Base-by-base conservation (phyloP, 2,888 invertebrate genomes). In the Lysandra bellargus region DNA sequence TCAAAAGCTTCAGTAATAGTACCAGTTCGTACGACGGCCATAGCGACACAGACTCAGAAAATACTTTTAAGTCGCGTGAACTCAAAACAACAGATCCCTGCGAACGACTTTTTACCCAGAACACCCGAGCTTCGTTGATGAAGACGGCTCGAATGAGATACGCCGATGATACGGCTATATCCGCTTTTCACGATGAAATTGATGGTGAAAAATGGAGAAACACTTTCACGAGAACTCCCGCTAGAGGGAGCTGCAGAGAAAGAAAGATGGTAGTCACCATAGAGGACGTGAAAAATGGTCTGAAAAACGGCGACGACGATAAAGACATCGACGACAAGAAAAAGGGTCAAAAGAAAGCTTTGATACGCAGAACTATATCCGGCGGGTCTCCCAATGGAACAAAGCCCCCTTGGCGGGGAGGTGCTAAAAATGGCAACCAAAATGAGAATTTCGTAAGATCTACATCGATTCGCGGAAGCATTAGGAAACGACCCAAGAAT, bases 1-100 rank as follows among this genome's bases (percentile, higher is more conserved):
- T 87, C 1, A 96, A 95, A 84, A 91, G 94, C 83, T 95, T 95
- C 83, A 94, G 95, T 80, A 95, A 96, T 83, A 96, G 96, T 84
- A 95, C 95, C 9, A 96, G 96, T 83, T 96, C 96, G 6, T 96
- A 96, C 83, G 96, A 96, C 81, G 95, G 95, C 60, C 96, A 95
- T 84, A 96, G 96, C 84, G 96, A 96, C 84, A 96, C 96, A 73
- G 96, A 96, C 88, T 96, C 96, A 3, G 92, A 96, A 81, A 96
- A 95, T 82, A 95, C 90, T 37, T 89, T 87, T 57, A 94, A 90
- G 85, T 89, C 88, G 64, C 87, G 91, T 14, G 93, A 93, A 61
- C 87, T 87, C 77, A 93, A 91, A 85, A 83, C 84, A 74, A 86
- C 89, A 72, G 92, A 94, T 83, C 92, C 95, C 0, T 93, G 94